Evolutionary conservation across 2,888 invertebrate genomes (phyloP).

Genomic region (Trissonchulus sp.): DNA sequence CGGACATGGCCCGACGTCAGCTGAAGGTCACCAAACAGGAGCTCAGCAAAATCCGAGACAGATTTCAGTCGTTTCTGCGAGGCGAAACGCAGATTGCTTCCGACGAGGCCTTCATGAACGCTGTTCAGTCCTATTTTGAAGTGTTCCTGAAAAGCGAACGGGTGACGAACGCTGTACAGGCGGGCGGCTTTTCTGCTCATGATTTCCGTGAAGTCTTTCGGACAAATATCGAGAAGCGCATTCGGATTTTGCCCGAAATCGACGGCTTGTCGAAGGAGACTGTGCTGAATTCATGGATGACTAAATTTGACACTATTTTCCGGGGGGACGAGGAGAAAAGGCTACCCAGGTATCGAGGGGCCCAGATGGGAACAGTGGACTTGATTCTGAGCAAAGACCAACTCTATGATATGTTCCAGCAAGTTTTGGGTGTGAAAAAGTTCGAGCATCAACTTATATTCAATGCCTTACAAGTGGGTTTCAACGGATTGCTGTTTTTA

Average conservation of each 20-base stretch:
- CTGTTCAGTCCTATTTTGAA: constrained; percentile 82
- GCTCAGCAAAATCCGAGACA: constrained; percentile 80
- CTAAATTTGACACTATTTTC: constrained; percentile 97
- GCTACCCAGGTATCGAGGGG: constrained; percentile 33
- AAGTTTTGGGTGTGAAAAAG: constrained; percentile 94
- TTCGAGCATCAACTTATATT: constrained; percentile 98
- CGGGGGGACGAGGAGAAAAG: constrained; percentile 58
- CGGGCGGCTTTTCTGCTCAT: constrained; percentile 94
- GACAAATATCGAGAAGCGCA: constrained; percentile 96
- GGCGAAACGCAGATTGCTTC: constrained; percentile 97
- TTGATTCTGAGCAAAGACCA: constrained; percentile 89
- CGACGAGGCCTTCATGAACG: constrained; percentile 97
- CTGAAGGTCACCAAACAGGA: constrained; percentile 93
- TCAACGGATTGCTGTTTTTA: not conserved
- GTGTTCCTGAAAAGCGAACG: constrained; percentile 95
- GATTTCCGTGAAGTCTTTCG: constrained; percentile 92
- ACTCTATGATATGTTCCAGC: constrained; percentile 99
- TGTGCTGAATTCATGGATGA: constrained; percentile 97
- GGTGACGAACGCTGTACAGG: constrained; percentile 89
- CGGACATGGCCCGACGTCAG: constrained; percentile 88
- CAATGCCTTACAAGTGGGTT: constrained; percentile 84
- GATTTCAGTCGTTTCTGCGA: constrained; percentile 91
- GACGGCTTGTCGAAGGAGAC: constrained; percentile 94
- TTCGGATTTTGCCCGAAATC: constrained; percentile 89
- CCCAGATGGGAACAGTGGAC: constrained; percentile 43